phyloP scores from a whole-genome alignment of 1,140 invertebrate genomes.

The Camponotus pennsylvanicus region DNA sequence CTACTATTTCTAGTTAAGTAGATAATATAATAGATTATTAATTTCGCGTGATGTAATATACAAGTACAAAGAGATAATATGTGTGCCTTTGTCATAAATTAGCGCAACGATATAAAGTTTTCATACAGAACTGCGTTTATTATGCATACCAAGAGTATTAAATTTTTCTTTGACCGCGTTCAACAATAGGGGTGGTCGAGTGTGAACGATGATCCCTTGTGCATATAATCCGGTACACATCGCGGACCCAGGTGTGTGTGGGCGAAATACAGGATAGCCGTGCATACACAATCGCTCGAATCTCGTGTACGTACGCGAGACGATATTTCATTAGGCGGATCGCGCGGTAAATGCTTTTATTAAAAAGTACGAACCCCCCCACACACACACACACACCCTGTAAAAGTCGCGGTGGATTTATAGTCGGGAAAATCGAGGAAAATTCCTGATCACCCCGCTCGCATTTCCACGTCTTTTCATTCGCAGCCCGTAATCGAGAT shows the following conservation, averaged over 20 bases:
- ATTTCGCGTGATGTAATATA: too few species aligned
- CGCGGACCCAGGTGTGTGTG: not conserved
- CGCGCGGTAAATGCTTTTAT: conserved; percentile 76
- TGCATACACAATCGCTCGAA: not conserved
- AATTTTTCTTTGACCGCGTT: conserved; percentile 24
- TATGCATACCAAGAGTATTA: not conserved
- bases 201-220: conserved; percentile 12
- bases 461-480: conserved; percentile 18
- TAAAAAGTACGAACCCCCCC: conserved; percentile 68
- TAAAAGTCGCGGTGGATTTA: conserved; percentile 70
- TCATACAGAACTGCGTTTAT: not conserved
- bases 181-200: conserved; percentile 13
- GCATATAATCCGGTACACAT: conserved; percentile 16
- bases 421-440: conserved; percentile 69
- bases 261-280: conserved; percentile 9
- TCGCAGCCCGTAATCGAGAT: conserved; percentile 22
- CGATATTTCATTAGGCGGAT: conserved; percentile 76
- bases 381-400: not conserved
- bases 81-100: too few species aligned
- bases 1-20: too few species aligned
- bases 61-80: too few species aligned
- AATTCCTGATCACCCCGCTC: conserved; percentile 28
- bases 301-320: not conserved
- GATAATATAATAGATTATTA: too few species aligned
- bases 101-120: not conserved